phyloP scores from a whole-genome alignment of 2,113 vertebrate species.

The Lophochroa leadbeateri region DNA sequence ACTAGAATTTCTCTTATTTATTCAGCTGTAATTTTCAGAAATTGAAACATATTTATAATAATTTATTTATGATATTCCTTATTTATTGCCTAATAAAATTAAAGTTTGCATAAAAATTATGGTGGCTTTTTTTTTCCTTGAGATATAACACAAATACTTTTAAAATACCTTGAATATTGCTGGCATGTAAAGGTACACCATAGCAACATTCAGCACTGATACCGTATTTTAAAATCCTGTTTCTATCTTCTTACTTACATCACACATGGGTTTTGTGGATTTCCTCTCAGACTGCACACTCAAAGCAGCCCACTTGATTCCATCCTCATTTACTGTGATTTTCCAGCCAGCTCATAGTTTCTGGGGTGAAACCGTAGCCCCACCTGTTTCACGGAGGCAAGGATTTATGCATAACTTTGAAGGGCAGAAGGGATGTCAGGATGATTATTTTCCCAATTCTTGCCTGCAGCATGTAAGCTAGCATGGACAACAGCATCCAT shows the following conservation, averaged over 20 bases:
- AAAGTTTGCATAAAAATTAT: background rate
- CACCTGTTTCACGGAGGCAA: background rate
- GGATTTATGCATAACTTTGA: background rate
- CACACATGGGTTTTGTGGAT: background rate
- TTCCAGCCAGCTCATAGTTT: background rate
- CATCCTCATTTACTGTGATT: background rate
- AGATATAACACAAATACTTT: background rate
- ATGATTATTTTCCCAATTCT: background rate
- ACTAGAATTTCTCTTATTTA: constrained; percentile 27
- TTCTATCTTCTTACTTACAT: background rate
- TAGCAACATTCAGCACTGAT: background rate
- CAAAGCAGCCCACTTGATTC: fast-evolving
- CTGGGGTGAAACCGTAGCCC: background rate
- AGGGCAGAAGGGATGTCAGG: background rate
- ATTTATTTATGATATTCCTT: constrained; percentile 67
- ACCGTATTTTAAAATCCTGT: background rate
- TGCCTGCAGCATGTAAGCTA: background rate
- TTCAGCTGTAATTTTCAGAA: background rate
- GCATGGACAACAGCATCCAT: background rate
- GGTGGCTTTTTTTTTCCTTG: background rate
- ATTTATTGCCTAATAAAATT: constrained; percentile 52
- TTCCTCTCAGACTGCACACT: background rate
- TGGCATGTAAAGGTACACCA: background rate
- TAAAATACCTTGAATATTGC: background rate
- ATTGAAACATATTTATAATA: background rate